Conservation (phyloP, 2,888 invertebrate species). For the Drosophila birchii region DNA sequence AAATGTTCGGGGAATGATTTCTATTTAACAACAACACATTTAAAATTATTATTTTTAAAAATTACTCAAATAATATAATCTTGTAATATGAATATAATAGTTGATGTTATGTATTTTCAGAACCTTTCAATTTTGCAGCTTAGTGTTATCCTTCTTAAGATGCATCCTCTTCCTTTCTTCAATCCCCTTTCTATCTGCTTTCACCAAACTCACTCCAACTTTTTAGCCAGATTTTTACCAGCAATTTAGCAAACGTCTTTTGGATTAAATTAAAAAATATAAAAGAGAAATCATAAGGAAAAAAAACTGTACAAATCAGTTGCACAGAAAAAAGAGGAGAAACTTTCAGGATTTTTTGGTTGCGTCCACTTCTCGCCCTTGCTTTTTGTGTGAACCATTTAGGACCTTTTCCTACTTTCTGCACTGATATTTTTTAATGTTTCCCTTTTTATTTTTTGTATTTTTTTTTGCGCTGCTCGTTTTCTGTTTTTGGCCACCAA, state of each 20-base stretch:
- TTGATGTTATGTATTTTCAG: no score
- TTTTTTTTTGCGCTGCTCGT: constrained; percentile 34
- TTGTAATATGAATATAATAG: not conserved
- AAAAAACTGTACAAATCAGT: constrained; percentile 75
- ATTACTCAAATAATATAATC: not conserved
- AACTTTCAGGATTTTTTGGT: constrained; percentile 63
- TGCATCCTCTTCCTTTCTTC: not conserved
- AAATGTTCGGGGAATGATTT: not conserved
- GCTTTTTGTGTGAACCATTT: constrained; percentile 70
- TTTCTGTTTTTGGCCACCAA: constrained; percentile 39
- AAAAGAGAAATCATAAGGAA: constrained; percentile 74
- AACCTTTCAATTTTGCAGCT: constrained; percentile 1
- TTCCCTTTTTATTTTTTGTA: constrained; percentile 69
- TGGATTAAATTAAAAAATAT: constrained; percentile 78
- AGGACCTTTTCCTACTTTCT: constrained; percentile 69
- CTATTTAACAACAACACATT: no score
- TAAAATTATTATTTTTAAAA: not conserved
- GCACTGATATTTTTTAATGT: constrained; percentile 80
- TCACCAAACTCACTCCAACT: constrained; percentile 19
- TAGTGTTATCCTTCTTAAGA: constrained; percentile 14
- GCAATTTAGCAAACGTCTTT: constrained; percentile 78
- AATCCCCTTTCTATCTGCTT: constrained; percentile 3
- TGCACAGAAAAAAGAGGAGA: constrained; percentile 71
- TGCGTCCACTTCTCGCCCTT: constrained; percentile 30
- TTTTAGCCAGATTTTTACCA: constrained; percentile 63